Base-by-base conservation (phyloP, 2,888 invertebrate genomes). In the Mythimna impura region DNA sequence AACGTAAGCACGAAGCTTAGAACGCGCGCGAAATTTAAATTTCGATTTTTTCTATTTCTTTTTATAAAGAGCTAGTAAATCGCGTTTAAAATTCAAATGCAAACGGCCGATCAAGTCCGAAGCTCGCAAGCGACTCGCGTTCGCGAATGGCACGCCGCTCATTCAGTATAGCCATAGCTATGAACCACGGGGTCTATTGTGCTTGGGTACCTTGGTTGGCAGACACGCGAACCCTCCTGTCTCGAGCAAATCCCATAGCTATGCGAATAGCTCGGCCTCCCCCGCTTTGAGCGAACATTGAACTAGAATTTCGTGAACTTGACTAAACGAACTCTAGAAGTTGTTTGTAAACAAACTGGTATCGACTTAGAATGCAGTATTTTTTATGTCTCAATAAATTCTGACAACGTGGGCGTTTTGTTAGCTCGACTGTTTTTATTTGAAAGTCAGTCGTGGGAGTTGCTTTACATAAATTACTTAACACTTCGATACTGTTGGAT, bases 51-150 rank as follows among this genome's bases (percentile, higher is more conserved):
- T 78, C 40, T 67, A 66, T n/a, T 17, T 80, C 76, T 69, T 72
- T 47, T n/a, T 58, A 74, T 80, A 76, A 85, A 85, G 80, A 81
- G 77, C 64, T 67, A 77, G 78, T 77, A 78, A 87, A 87, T 84
- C 81, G 86, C 88, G 90, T 89, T 91, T 87, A 81, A 89, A 91
- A 87, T 92, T 90, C 75, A 85, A 91, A 91, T 90, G 91, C 91
- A 88, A 93, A 92, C 96, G 96, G 94, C 94, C 95, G 95, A 91
- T 93, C 96, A 91, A 92, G 92, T 89, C 94, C 89, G 92, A 92
- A 91, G 96, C 95, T 92, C 92, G 93, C 87, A 91, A 92, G 90
- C 92, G 93, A 96, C 96, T 96, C 96, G 93, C 92, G 90, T 96
- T 96, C 96, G 93, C 92, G 89, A 92, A 88, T 88, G 87, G 90